Conservation (phyloP, 1,140 invertebrate species). For the Neodiprion lecontei region DNA sequence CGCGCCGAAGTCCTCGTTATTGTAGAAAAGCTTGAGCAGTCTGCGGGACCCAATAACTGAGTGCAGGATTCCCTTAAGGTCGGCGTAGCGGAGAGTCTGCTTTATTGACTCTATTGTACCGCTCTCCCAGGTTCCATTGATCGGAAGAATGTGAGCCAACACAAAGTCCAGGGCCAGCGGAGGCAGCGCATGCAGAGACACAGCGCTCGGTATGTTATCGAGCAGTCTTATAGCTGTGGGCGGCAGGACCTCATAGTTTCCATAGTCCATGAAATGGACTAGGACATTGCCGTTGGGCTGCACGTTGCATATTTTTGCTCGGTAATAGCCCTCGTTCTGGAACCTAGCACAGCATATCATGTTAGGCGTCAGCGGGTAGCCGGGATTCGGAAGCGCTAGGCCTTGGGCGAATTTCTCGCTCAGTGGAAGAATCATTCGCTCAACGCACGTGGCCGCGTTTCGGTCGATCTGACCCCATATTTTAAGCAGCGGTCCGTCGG, state of each 20-base stretch:
- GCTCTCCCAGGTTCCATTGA: conserved; percentile 59
- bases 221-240: conserved; percentile 64
- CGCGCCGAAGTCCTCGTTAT: conserved; percentile 44
- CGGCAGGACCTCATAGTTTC: conserved; percentile 67
- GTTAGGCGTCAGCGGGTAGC: conserved; percentile 57
- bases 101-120: conserved; percentile 59
- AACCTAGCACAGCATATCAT: conserved; percentile 70
- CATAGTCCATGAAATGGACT: conserved; percentile 76
- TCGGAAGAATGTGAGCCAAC: conserved; percentile 62
- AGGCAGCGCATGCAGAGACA: conserved; percentile 57
- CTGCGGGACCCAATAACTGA: conserved; percentile 37
- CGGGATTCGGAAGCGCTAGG: conserved; percentile 44
- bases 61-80: conserved; percentile 56
- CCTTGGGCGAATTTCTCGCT: conserved; percentile 59
- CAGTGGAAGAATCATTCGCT: conserved; percentile 61
- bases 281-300: conserved; percentile 59
- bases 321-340: conserved; percentile 68
- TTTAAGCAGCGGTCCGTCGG: conserved; percentile 69
- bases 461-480: conserved; percentile 72
- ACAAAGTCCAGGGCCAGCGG: conserved; percentile 66
- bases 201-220: conserved; percentile 58
- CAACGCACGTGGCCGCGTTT: conserved; percentile 62
- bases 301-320: conserved; percentile 64
- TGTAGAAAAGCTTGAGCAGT: conserved; percentile 41
- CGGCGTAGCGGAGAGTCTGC: conserved; percentile 59